A percentile compares a stretch with the other conserved stretches of the same genome.
Conservation (phyloP, 2,888 invertebrate species). For the Hylaea fasciaria region DNA sequence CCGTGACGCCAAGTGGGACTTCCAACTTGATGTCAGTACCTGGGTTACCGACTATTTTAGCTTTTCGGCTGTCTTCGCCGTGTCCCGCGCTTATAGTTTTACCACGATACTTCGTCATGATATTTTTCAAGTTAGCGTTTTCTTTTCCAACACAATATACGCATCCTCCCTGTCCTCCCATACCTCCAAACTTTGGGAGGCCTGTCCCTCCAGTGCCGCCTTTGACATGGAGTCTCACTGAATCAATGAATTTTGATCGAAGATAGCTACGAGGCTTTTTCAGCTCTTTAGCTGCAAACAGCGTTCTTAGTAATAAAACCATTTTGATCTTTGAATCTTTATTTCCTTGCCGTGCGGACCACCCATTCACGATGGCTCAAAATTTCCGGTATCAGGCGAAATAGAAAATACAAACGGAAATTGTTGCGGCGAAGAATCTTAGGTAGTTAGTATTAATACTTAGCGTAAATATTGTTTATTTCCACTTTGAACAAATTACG, state of each 20-base stretch:
- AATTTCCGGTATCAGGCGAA: too few relatives aligned
- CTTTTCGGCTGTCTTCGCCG: slow-evolving; percentile 91
- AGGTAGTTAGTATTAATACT: too few relatives aligned
- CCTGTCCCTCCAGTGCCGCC: slow-evolving; percentile 92
- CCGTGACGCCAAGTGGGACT: slow-evolving; percentile 93
- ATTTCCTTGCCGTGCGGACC: too few relatives aligned
- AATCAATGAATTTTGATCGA: slow-evolving; percentile 89
- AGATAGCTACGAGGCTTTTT: slow-evolving; percentile 83
- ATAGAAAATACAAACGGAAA: too few relatives aligned
- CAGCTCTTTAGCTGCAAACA: slow-evolving; percentile 75
- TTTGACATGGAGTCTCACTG: slow-evolving; percentile 90
- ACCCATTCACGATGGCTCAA: too few relatives aligned
- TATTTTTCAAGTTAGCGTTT: slow-evolving; percentile 80
- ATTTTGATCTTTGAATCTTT: too few relatives aligned
- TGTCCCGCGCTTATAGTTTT: slow-evolving; percentile 87
- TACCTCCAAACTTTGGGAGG: slow-evolving; percentile 92
- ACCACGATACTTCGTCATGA: slow-evolving; percentile 79
- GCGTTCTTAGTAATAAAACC: slow-evolving; percentile 78
- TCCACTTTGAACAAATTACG: too few relatives aligned
- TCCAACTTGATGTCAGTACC: slow-evolving; percentile 89
- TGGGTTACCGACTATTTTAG: slow-evolving; percentile 89
- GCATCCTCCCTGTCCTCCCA: slow-evolving; percentile 96
- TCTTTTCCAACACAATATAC: slow-evolving; percentile 90
- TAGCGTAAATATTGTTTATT: too few relatives aligned
- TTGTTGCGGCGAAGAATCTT: too few relatives aligned